Conservation (phyloP, 2,113 vertebrate genomes). For the Baryphthengus martii region DNA sequence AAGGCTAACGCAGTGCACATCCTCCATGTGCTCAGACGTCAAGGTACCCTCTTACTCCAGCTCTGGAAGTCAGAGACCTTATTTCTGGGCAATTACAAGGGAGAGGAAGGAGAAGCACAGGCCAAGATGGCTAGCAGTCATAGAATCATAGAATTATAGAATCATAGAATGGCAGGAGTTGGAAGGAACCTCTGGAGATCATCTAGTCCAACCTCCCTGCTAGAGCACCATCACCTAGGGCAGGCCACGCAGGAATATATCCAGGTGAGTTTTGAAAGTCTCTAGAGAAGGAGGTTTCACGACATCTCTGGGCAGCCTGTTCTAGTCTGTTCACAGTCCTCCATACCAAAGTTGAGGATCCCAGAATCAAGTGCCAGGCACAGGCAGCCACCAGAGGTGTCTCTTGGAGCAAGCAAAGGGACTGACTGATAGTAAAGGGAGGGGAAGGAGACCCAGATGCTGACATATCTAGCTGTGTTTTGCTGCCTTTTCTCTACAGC, state of each 20-base stretch:
- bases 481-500: neutral
- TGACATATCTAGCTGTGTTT: accelerated
- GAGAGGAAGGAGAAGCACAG: neutral
- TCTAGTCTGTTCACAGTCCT: too few relatives aligned
- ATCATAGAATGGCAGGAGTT: too few relatives aligned
- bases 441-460: neutral
- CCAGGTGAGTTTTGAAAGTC: too few relatives aligned
- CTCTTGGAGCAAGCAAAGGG: neutral
- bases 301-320: too few relatives aligned
- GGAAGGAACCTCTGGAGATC: too few relatives aligned
- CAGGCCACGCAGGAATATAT: too few relatives aligned
- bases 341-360: accelerated
- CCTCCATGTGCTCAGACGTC: accelerated
- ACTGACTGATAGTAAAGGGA: neutral
- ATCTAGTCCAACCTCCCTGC: too few relatives aligned
- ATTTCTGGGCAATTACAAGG: neutral
- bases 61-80: neutral
- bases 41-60: neutral
- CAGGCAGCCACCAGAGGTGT: neutral
- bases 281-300: too few relatives aligned
- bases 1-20: accelerated
- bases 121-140: neutral
- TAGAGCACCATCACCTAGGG: too few relatives aligned
- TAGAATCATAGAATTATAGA: too few relatives aligned
- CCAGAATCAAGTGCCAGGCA: neutral